Evolutionary conservation across 2,888 invertebrate genomes (phyloP).

Genomic region (Oscheius sp.): DNA sequence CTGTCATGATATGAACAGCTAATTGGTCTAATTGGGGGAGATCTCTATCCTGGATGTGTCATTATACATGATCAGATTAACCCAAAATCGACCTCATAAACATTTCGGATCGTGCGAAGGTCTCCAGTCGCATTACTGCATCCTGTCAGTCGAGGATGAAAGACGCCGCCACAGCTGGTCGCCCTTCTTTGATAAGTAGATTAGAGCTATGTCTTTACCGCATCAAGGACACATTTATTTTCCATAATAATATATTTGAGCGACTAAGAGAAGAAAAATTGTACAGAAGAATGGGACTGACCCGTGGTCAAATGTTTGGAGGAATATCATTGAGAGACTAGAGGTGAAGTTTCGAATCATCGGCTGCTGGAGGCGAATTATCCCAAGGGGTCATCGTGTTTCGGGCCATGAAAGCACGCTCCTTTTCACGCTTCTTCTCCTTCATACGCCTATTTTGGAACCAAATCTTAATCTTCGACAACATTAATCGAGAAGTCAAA

Average conservation of each 20-base stretch:
- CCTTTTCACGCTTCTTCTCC: slow-evolving; percentile 94
- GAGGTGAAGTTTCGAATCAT: slow-evolving; percentile 23
- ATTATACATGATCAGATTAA: slow-evolving; percentile 5
- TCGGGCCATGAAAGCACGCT: slow-evolving; percentile 72
- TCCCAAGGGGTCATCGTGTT: slow-evolving; percentile 40
- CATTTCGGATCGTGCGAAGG: too few species aligned
- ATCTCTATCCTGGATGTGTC: neutral
- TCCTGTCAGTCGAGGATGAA: slow-evolving; percentile 12
- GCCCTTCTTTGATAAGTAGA: slow-evolving; percentile 30
- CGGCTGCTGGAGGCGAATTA: slow-evolving; percentile 43
- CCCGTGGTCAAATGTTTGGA: neutral
- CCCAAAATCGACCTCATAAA: too few species aligned
- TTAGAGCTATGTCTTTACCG: slow-evolving; percentile 31
- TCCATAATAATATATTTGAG: neutral
- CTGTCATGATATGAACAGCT: slow-evolving; percentile 29
- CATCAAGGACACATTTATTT: slow-evolving; percentile 10
- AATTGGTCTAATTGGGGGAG: slow-evolving; percentile 21
- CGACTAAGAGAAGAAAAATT: neutral
- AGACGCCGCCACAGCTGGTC: slow-evolving; percentile 30
- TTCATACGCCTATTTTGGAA: slow-evolving; percentile 99
- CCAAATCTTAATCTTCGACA: slow-evolving; percentile 82
- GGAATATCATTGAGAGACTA: neutral
- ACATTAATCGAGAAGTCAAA: neutral
- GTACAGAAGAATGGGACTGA: neutral
- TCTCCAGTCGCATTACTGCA: slow-evolving; percentile 25